phyloP scores from a whole-genome alignment of 2,113 vertebrate species.

The Apus apus region DNA sequence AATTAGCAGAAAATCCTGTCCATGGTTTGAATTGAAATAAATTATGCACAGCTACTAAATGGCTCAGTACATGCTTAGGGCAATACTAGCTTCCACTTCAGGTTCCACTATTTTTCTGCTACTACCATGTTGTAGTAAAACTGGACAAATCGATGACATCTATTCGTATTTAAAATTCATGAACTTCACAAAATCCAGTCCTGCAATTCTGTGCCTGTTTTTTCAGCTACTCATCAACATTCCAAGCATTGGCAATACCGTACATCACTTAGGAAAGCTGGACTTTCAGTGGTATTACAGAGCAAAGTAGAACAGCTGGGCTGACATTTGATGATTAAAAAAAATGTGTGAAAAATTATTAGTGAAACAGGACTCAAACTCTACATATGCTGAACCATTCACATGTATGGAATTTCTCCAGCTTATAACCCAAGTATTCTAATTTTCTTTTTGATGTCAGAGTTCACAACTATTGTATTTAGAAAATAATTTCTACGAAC shows the following conservation, averaged over 20 bases:
- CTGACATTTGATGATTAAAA: conserved; percentile 9
- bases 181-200: background rate
- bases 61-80: background rate
- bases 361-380: conserved; percentile 3
- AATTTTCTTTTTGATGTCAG: background rate
- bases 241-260: background rate
- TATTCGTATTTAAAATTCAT: background rate
- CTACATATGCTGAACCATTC: background rate
- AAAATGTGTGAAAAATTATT: conserved; percentile 38
- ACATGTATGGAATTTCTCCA: background rate
- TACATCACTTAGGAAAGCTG: background rate
- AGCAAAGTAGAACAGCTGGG: conserved; percentile 50
- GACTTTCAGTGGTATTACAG: background rate
- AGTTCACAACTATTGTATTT: background rate
- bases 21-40: background rate
- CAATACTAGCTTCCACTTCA: background rate
- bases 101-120: background rate
- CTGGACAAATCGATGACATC: background rate
- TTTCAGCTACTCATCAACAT: background rate
- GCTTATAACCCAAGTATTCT: background rate
- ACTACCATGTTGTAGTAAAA: background rate
- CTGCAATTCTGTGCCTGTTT: background rate
- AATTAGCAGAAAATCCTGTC: background rate
- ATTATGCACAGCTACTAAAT: background rate
- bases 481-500: background rate